Evolutionary conservation across 2,888 invertebrate genomes (phyloP), one percentile per base, ranked within the genome.

Genomic region (Meiosimyza decipiens): DNA sequence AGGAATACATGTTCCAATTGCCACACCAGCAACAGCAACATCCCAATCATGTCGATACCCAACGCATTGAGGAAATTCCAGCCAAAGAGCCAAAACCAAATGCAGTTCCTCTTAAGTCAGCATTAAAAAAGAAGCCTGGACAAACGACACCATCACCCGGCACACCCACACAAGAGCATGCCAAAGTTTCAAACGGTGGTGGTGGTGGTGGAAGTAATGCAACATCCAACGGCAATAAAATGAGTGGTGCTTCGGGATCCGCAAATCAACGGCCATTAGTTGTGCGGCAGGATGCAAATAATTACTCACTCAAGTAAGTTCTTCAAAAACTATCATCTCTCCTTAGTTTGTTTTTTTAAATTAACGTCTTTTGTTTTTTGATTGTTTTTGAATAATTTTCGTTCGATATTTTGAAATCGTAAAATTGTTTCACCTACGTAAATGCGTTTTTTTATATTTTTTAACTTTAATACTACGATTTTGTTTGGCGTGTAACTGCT

Each of bases 81-180:
- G 95, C 96, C 73, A 95, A 96, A 88, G 96, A 96, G 89, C 96
- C 96, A 57, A 92, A 93, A 83, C 94, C 95, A 88, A 94, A 95
- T 88, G 96, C 96, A 78, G 92, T 95, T 90, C 96, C 96, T 77
- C 91, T 96, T 75, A 97, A 97, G 88, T 96, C 96, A 68, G 97
- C 96, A 77, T 90, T 97, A 79, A 97, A 97, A 90, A 96, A 95
- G 87, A 92, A 94, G 84, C 84, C 87, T 57, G 87, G 88, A 54
- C 80, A 84, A 79, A 74, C 79, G 67, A 82, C 83, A 15, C 80
- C 80, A 72, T 84, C 85, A 72, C 90, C 93, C 70, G 93, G 92
- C 52, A 94, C 95, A 74, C 92, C 92, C 71, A 92, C 92, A 69
- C 92, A 92, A 83, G 93, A 93, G 74, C 84, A 85, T 73, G 79